Evolutionary conservation across 2,113 vertebrate species (phyloP), one percentile per base, ranked within the genome.

Genomic region (Patagioenas fasciata): DNA sequence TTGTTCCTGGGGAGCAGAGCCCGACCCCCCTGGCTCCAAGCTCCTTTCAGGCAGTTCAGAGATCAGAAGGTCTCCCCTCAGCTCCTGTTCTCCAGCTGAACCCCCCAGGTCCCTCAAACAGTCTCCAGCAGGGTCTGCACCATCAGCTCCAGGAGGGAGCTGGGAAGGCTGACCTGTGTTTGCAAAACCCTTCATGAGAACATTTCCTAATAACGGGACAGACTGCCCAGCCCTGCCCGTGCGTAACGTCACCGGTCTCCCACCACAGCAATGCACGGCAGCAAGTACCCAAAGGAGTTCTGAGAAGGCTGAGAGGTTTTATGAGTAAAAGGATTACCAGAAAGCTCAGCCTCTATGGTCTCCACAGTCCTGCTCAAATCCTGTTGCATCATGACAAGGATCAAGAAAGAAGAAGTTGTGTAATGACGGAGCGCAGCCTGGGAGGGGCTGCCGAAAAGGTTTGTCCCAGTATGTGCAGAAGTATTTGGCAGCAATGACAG

Each of bases 121-220:
- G 48, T 24, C 31, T 64, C 60, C 44, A 77, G 75, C 54, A 66
- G n/a, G 11, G 21, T 36, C 25, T 48, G 26, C 42, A 48, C 24
- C 7, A 0, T 32, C 17, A 21, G 32, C 29, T 19, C 40, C 69
- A 40, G 44, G 8, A 64, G 16, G 28, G 28, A 80, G 50, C 14
- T 1, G 0, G 9, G 4, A 28, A 15, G 8, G 7, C 6, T 34
- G 24, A 56, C 56, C 70, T 0, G 0, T 15, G 6, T 62, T 75
- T 51, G 47, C 36, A 85, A 57, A 66, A 69, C 26, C 26, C 36
- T 85, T 44, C 57, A 50, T 3, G 19, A 90, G 48, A 86, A 58
- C 9, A 36, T 58, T 89, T 85, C 54, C 8, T 34, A 50, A 25
- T 2, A 58, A 80, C 0, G 0, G n/a, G 64, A 47, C 38, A 64